A percentile compares a stretch with the other conserved stretches of the same genome.
Evolutionary conservation across 2,797 vertebrate species (phyloP).

Genomic region (Nothura maculosa): DNA sequence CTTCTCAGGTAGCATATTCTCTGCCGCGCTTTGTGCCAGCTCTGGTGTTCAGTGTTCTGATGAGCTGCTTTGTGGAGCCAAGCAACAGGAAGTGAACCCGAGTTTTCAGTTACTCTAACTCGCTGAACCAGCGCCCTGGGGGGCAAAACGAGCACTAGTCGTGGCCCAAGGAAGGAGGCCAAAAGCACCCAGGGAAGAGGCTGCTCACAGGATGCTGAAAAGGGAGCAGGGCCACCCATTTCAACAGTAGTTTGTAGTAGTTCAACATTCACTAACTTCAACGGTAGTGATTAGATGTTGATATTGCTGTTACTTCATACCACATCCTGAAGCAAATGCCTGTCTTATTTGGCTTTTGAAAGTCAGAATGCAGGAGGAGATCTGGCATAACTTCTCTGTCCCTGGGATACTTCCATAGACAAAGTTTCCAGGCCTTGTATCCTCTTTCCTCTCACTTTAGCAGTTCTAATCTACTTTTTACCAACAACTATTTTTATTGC

Average conservation of each 20-base stretch:
- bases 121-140: background rate
- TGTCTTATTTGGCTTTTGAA: background rate
- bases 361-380: background rate
- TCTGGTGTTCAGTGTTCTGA: background rate
- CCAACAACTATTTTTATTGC: background rate
- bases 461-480: background rate
- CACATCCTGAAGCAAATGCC: background rate
- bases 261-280: no score
- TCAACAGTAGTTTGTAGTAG: background rate
- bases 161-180: background rate
- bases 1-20: background rate
- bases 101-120: background rate
- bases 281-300: background rate
- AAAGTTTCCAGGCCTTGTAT: background rate
- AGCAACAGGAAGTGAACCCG: background rate
- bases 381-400: background rate
- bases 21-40: background rate
- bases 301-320: background rate
- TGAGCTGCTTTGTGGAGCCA: background rate
- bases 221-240: background rate
- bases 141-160: background rate
- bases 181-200: background rate
- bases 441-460: background rate
- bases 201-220: background rate
- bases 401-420: background rate